Evolutionary conservation across 2,797 vertebrate genomes (phyloP).

Genomic region (Neomorphus geoffroyi): DNA sequence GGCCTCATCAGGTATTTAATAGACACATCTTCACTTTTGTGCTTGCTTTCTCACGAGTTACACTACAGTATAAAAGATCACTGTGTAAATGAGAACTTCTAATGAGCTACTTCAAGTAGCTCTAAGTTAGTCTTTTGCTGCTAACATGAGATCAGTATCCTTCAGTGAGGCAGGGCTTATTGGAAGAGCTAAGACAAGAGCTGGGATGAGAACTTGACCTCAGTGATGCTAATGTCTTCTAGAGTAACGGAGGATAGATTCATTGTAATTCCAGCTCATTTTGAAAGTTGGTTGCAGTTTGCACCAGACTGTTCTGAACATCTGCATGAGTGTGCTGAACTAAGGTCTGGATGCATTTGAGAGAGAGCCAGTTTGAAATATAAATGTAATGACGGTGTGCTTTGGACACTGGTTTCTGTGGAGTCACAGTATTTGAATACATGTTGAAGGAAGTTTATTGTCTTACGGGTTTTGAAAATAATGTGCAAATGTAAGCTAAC

Average conservation of each 20-base stretch:
- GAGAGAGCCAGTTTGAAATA: neutral
- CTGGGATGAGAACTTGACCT: neutral
- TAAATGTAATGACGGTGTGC: accelerated
- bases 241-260: neutral
- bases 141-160: neutral
- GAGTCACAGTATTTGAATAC: neutral
- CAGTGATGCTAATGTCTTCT: neutral
- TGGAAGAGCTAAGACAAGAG: neutral
- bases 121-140: neutral
- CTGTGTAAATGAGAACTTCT: neutral
- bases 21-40: neutral
- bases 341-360: neutral
- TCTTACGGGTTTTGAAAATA: neutral
- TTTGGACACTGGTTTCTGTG: neutral
- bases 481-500: neutral
- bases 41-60: neutral
- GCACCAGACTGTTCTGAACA: neutral
- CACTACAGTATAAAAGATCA: neutral
- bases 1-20: neutral
- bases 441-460: neutral
- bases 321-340: neutral
- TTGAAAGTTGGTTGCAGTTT: neutral
- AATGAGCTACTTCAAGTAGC: neutral
- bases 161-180: neutral
- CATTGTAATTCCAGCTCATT: neutral